A percentile compares a stretch with the other conserved stretches of the same genome.
Evolutionary conservation across 2,797 vertebrate genomes (phyloP).

Genomic region (Pangasius larnaudii): DNA sequence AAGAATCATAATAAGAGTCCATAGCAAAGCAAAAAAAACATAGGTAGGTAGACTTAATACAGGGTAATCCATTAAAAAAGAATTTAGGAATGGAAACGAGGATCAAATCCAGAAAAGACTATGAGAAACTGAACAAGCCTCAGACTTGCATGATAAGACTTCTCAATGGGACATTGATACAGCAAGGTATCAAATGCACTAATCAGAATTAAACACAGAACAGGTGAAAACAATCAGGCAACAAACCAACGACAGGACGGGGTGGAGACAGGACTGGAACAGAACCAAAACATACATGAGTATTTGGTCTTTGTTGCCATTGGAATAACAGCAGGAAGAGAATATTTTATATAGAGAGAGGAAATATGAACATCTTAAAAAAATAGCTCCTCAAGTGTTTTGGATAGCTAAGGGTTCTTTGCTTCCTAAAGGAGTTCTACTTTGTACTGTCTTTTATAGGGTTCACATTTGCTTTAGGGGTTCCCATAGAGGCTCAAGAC

Average conservation of each 20-base stretch:
- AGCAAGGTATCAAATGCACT: not conserved
- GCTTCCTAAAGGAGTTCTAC: not conserved
- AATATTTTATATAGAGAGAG: not conserved
- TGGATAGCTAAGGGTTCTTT: not conserved
- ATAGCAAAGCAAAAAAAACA: not conserved
- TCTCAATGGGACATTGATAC: not conserved
- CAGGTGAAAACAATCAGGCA: not conserved
- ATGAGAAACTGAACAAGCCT: not conserved
- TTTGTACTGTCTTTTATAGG: not conserved
- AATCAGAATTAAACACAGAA: not conserved
- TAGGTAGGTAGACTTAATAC: not conserved
- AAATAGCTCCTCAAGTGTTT: not conserved
- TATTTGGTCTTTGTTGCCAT: too few species aligned
- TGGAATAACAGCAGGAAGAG: not conserved
- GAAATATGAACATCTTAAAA: not conserved
- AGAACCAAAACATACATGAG: not conserved
- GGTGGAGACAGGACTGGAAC: not conserved
- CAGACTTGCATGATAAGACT: not conserved
- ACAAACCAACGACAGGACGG: not conserved
- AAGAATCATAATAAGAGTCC: not conserved
- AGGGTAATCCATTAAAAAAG: not conserved
- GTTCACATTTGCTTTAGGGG: not conserved
- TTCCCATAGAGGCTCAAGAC: not conserved
- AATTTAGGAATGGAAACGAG: not conserved
- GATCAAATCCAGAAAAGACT: not conserved